Evolutionary conservation across 2,113 vertebrate species (phyloP), one percentile per base, ranked within the genome.

Genomic region (Cyanoramphus novaezelandiae): DNA sequence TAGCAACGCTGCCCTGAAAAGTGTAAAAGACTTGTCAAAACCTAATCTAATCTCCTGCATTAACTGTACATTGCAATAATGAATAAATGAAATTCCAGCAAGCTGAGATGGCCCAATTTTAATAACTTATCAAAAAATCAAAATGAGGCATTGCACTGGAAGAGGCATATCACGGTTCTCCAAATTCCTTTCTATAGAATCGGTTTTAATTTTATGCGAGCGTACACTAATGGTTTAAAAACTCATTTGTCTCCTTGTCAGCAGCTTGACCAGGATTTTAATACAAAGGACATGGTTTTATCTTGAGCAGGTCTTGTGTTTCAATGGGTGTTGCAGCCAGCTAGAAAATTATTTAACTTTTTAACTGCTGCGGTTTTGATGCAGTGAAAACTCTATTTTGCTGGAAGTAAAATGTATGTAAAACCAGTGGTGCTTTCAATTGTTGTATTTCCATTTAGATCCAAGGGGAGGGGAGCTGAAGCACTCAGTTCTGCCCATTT

Each of bases 261-360:
- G 80, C 63, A 86, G 78, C 83, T 94, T 96, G 92, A 92, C 93
- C 55, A 9, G 72, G 78, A 65, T 95, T 95, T 89, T 94, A 93
- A 71, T 88, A 74, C 46, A 62, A 69, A 71, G 84, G 57, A 83
- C 7, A 2, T 31, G 46, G 62, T 49, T 86, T 93, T 72, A 49
- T 94, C 75, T 93, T 63, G 46, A 82, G 69, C 82, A 2, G 17
- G 82, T 71, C 86, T 75, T 90, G 43, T 79, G 94, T 96, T 75
- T 60, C 62, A 87, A 10, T 59, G 44, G 82, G 25, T 69, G 44
- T 86, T 91, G 80, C 80, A 92, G 74, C 53, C 82, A 94, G 43
- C 82, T 94, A 79, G 84, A 94, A 96, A 90, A 89, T 57, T 71
- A 74, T 82, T 94, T 93, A 88, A 82, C 93, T 95, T 88, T 83